Evolutionary conservation across 64 coral and sea anemone genomes (phyloP).

Genomic region (Trachythela sp.): DNA sequence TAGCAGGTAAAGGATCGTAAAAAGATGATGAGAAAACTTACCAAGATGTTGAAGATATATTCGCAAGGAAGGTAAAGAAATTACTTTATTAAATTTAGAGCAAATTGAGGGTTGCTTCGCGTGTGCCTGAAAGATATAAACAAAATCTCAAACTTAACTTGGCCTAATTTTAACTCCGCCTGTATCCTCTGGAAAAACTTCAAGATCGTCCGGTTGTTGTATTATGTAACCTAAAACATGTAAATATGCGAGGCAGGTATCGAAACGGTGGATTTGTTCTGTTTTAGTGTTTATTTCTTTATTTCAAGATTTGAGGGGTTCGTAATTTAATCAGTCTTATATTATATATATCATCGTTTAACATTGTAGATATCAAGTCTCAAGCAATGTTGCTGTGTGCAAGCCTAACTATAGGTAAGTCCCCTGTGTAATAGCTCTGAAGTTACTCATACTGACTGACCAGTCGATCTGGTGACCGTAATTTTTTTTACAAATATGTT

Average conservation of each 20-base stretch:
- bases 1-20: too few relatives aligned
- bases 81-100: too few relatives aligned
- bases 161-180: neutral
- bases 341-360: neutral
- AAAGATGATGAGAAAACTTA: too few relatives aligned
- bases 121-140: too few relatives aligned
- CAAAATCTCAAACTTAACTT: too few relatives aligned
- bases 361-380: slow-evolving; percentile 71
- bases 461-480: neutral
- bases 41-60: slow-evolving; percentile 59
- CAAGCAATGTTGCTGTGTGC: slow-evolving; percentile 88
- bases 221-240: slow-evolving; percentile 92
- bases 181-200: slow-evolving; percentile 64
- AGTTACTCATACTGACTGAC: neutral
- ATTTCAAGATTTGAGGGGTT: too few relatives aligned
- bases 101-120: too few relatives aligned
- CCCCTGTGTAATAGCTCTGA: too few relatives aligned
- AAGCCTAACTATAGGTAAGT: slow-evolving; percentile 76
- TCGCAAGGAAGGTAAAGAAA: slow-evolving; percentile 82
- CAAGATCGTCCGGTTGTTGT: slow-evolving; percentile 78
- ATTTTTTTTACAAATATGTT: too few relatives aligned
- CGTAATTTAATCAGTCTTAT: neutral
- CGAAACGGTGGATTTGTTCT: neutral
- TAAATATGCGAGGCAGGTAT: slow-evolving; percentile 83
- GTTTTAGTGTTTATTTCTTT: too few relatives aligned